Evolutionary conservation across 2,113 vertebrate genomes (phyloP), one percentile per base, ranked within the genome.

Genomic region (Ursus arctos): DNA sequence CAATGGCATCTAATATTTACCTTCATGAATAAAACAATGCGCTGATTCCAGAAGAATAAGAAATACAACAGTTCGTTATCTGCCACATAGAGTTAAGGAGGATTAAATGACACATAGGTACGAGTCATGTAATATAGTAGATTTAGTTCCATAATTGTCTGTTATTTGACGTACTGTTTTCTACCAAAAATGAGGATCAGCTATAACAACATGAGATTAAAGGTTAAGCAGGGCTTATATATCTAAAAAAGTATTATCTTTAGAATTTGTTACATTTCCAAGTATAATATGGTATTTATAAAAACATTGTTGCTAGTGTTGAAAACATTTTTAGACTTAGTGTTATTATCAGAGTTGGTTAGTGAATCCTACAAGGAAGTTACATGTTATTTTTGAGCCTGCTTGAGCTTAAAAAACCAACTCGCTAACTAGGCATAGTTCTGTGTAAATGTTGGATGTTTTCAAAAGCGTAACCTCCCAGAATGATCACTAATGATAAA

Each of bases 391-490:
- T 90, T 88, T 59, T 91, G 76, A 87, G 40, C 24, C 53, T 79
- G 6, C 43, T 65, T 77, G n/a, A 82, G 26, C 71, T 94, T 96
- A 92, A 91, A 81, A 63, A 90, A 51, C n/a, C 65, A 90, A 7
- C 43, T 87, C 31, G 1, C 53, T 96, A 26, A 19, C 43, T 33
- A 94, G 36, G 7, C 36, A 55, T 87, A 77, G 67, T 76, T 92
- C 94, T 87, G 31, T 40, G 61, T 95, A 74, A 55, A 4, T 65
- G 69, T n/a, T 83, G 79, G 61, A 63, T 77, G 47, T 87, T 92
- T 77, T 86, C 36, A 74, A 83, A 95, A 96, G 43, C 61, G 71
- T 53, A 7, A 65, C 40, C 49, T 82, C 63, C 79, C 40, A 31
- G 57, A 82, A 57, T 88, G 53, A 71, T 36, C 53, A 33, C 21